Evolutionary conservation across 2,888 invertebrate species (phyloP).

Genomic region (Caenorhabditis sp.): DNA sequence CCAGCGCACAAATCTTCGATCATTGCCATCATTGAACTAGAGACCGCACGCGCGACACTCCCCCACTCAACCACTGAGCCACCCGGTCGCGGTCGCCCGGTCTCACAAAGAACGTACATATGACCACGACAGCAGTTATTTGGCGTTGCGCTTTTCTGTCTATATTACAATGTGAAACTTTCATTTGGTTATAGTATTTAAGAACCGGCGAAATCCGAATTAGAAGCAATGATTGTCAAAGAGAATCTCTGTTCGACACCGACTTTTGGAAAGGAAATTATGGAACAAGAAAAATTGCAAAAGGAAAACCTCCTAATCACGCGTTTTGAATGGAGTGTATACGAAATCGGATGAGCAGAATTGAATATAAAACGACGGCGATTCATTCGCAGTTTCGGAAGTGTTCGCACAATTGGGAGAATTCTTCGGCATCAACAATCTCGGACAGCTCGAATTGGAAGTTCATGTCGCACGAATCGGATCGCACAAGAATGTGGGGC

Average conservation of each 20-base stretch:
- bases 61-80: conserved; percentile 17
- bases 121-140: neutral
- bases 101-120: neutral
- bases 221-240: no score
- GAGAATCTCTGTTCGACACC: no score
- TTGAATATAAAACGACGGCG: neutral
- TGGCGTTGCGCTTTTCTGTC: conserved; percentile 8
- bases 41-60: neutral
- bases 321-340: no score
- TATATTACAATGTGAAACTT: no score
- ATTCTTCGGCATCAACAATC: conserved; percentile 5
- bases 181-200: no score
- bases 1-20: conserved; percentile 44
- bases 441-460: conserved; percentile 27
- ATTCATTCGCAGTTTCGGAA: conserved; percentile 6
- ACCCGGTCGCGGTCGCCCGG: neutral
- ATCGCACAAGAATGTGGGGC: neutral
- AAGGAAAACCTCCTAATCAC: neutral
- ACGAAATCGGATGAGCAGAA: neutral
- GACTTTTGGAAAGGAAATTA: neutral
- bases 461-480: conserved; percentile 14
- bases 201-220: no score
- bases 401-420: conserved; percentile 3
- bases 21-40: conserved; percentile 25
- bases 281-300: neutral